These are phyloP conservation scores for Microcebus ravelobensis DNA, from an alignment of 2,113 vertebrate genomes.

Conservation along the genomic window DNA sequence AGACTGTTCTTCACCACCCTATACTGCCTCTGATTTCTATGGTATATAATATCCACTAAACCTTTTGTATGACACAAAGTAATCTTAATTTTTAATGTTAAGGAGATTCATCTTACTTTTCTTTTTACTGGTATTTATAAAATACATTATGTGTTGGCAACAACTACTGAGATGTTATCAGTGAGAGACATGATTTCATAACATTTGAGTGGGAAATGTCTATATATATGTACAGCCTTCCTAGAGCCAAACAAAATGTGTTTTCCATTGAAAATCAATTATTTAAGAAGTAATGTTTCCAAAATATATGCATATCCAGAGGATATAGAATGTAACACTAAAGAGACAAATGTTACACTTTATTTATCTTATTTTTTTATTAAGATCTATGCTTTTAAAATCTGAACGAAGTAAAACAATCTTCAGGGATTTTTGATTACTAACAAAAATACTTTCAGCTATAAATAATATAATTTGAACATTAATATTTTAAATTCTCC, in stretches of 20 bases:
- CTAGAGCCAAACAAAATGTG: not conserved
- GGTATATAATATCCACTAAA: not conserved
- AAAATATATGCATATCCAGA: not conserved
- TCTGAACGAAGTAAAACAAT: not conserved
- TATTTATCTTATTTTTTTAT: not conserved
- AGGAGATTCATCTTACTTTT: conserved; percentile 20
- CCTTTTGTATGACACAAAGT: not conserved
- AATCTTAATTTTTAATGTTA: not conserved
- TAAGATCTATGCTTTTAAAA: not conserved
- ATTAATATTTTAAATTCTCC: not conserved
- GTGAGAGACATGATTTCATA: not conserved
- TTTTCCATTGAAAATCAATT: not conserved
- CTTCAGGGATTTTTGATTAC: not conserved
- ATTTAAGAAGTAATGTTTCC: not conserved
- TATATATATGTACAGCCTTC: not conserved
- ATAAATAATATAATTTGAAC: not conserved
- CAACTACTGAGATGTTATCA: not conserved
- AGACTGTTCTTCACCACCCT: not conserved
- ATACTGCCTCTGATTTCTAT: not conserved
- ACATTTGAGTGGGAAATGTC: not conserved
- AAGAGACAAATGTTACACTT: not conserved
- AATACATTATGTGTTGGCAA: not conserved
- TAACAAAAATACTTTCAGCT: not conserved
- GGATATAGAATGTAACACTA: too few relatives aligned
- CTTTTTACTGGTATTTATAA: conserved; percentile 44